Evolutionary conservation across 2,113 vertebrate genomes (phyloP), one percentile per base, ranked within the genome.

Genomic region (Promerops cafer): DNA sequence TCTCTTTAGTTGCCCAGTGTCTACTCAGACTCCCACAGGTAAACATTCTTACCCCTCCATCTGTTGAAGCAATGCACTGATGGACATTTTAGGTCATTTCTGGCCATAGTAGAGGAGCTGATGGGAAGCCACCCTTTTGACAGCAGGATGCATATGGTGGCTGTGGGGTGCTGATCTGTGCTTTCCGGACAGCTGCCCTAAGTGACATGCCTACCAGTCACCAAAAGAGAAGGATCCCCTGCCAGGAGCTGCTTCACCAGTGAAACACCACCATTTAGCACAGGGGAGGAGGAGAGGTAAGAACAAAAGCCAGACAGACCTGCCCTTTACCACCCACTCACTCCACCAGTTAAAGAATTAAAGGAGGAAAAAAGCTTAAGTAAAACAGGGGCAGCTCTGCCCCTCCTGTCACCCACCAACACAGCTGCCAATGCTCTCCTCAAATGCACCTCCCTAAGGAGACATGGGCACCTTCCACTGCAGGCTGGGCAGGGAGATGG

Each of bases 101-200:
- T 60, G 56, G 60, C 50, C 1, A 1, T 5, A 44, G 52, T 0
- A 49, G 13, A 78, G 47, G 64, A 87, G 53, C 27, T 35, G 47
- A 24, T 3, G 16, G 57, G 47, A 44, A 75, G 24, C 8, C 15
- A 35, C 11, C 3, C 9, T 72, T 50, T 11, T 6, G 18, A 53
- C 70, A 56, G 45, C 15, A 60, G 24, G 14, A 44, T 37, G 63
- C 0, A 0, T 2, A 13, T 0, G 17, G 31, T 26, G 54, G 31
- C 59, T 3, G 1, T 2, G 0, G 0, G 22, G 9, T 23, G 31
- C 45, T 40, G 54, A 35, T 47, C 30, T 1, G 1, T 15, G 40
- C 65, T 52, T 64, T 40, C 26, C 6, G 3, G 69, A 50, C 5
- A 63, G 64, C 72, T 81, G 40, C 33, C 20, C 6, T 5, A 39